phyloP scores from a whole-genome alignment of 2,888 invertebrate genomes.

The Cantharis rustica region DNA sequence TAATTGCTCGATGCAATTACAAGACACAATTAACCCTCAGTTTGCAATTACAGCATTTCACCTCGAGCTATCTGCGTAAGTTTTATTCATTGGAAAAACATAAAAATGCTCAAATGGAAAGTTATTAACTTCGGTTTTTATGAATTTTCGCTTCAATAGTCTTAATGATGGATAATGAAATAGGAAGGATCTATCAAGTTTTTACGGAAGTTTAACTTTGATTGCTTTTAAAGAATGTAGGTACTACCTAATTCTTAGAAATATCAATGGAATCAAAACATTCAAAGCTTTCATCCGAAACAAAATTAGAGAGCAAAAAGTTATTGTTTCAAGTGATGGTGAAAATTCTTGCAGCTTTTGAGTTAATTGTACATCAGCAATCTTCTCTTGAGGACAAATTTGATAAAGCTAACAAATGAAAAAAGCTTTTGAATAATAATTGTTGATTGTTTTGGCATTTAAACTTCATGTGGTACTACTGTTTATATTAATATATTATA shows the following conservation, averaged over 20 bases:
- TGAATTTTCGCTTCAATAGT: background rate
- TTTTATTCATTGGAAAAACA: background rate
- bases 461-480: background rate
- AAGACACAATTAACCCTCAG: constrained; percentile 37
- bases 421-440: too few species aligned
- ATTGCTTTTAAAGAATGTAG: background rate
- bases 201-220: background rate
- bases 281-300: too few species aligned
- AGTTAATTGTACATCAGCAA: background rate
- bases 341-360: background rate
- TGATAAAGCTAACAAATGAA: too few species aligned
- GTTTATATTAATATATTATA: background rate
- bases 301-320: too few species aligned
- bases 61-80: constrained; percentile 32
- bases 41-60: constrained; percentile 31
- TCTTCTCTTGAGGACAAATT: background rate
- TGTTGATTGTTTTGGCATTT: too few species aligned
- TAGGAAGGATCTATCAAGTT: background rate
- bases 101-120: background rate
- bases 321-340: background rate
- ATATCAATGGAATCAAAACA: too few species aligned
- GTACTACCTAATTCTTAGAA: too few species aligned
- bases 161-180: background rate
- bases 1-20: constrained; percentile 37
- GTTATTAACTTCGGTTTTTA: background rate